Conservation (phyloP, 1,140 invertebrate species). For the Tribolium castaneum region DNA sequence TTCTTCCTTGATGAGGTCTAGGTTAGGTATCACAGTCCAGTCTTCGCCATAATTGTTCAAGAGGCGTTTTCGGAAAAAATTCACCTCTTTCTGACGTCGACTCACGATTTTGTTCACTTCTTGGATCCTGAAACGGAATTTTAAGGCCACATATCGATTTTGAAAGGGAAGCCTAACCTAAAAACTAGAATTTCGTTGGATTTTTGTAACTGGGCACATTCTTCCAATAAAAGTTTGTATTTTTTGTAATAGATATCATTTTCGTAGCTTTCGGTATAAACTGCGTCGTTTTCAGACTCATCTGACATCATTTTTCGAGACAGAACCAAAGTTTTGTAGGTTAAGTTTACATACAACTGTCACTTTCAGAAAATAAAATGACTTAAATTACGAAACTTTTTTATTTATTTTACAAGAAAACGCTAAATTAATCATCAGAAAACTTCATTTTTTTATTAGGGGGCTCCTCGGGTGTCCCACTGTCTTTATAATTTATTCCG, state of each 20-base stretch:
- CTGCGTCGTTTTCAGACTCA: constrained; percentile 63
- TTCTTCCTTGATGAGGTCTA: constrained; percentile 53
- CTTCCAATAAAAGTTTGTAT: constrained; percentile 72
- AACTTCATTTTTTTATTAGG: constrained; percentile 55
- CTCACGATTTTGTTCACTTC: constrained; percentile 70
- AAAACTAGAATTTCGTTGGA: constrained; percentile 74
- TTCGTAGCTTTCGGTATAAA: constrained; percentile 63
- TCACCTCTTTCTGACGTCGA: constrained; percentile 69
- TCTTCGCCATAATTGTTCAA: constrained; percentile 58
- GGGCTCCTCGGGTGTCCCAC: constrained; percentile 36
- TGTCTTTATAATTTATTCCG: constrained; percentile 61
- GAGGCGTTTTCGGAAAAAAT: constrained; percentile 67
- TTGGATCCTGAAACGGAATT: constrained; percentile 66
- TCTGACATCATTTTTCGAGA: constrained; percentile 62
- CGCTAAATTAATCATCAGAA: constrained; percentile 24
- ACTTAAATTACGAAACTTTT: no score
- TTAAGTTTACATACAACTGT: background rate
- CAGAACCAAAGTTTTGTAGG: background rate
- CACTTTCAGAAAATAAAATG: background rate
- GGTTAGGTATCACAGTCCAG: constrained; percentile 60
- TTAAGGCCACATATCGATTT: constrained; percentile 35
- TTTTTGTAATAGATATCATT: constrained; percentile 72
- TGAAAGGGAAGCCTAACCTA: constrained; percentile 64
- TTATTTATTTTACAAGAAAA: background rate
- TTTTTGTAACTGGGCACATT: constrained; percentile 74